Conservation (phyloP, 2,113 vertebrate genomes). For the Hydrochoerus hydrochaeris region DNA sequence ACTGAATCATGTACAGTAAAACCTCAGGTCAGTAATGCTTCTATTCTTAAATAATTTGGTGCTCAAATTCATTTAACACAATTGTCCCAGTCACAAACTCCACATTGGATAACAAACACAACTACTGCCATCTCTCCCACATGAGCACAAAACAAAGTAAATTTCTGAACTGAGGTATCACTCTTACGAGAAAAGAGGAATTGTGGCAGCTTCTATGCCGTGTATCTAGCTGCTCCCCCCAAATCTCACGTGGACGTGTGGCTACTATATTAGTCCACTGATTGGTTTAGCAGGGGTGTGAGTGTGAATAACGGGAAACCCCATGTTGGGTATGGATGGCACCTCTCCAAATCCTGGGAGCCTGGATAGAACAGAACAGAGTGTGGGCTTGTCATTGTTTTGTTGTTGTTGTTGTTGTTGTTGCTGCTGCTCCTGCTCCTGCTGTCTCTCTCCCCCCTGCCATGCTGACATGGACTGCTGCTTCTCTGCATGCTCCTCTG, state of each 20-base stretch:
- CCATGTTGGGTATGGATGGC: background rate
- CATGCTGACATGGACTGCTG: background rate
- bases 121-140: background rate
- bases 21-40: background rate
- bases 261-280: background rate
- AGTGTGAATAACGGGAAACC: background rate
- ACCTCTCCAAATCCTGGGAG: background rate
- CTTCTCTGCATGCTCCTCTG: background rate
- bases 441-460: background rate
- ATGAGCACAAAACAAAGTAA: background rate
- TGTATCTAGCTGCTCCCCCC: background rate
- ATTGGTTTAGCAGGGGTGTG: background rate
- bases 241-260: background rate
- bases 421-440: no score
- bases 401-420: no score
- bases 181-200: background rate
- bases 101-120: background rate
- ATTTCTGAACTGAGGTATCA: background rate
- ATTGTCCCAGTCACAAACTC: background rate
- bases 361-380: background rate
- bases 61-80: background rate
- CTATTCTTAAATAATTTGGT: background rate
- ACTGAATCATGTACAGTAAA: background rate
- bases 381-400: background rate
- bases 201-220: background rate